These are phyloP conservation scores for Mormyrus proboscirostris DNA, from an alignment of 2,797 vertebrate genomes.

Conservation along the genomic window DNA sequence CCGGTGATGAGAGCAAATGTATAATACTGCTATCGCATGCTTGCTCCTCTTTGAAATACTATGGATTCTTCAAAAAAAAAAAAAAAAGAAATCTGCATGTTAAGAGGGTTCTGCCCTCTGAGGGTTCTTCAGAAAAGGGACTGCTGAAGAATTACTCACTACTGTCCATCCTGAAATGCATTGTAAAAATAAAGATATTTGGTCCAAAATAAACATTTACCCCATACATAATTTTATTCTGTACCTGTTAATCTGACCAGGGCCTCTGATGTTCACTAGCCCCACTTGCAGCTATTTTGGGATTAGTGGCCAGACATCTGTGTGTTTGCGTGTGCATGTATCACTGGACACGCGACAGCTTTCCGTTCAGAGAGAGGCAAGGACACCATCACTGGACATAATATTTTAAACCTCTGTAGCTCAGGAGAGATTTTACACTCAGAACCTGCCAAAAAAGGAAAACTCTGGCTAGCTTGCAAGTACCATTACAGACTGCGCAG, in stretches of 20 bases:
- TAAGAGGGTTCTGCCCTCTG: background rate
- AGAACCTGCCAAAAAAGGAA: background rate
- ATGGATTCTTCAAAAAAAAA: background rate
- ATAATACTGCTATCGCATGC: background rate
- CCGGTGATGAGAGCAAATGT: background rate
- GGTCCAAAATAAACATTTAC: slow-evolving; percentile 1
- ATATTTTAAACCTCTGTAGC: background rate
- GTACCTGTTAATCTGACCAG: background rate
- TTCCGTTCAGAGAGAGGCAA: background rate
- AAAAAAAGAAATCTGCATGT: background rate
- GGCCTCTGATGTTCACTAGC: background rate
- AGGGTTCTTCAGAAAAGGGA: background rate
- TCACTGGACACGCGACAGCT: background rate
- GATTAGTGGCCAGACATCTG: background rate
- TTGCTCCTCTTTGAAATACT: background rate
- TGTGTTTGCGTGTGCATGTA: background rate
- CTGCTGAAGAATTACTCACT: background rate
- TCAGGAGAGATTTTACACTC: background rate
- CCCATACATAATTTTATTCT: background rate
- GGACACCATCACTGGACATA: background rate
- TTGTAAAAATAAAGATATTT: background rate
- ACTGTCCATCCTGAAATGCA: background rate
- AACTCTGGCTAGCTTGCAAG: background rate
- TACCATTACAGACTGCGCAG: background rate
- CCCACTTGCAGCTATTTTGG: background rate